These are phyloP conservation scores for Phocides pigmalion DNA, from an alignment of 1,140 invertebrate species.

Conservation along the genomic window DNA sequence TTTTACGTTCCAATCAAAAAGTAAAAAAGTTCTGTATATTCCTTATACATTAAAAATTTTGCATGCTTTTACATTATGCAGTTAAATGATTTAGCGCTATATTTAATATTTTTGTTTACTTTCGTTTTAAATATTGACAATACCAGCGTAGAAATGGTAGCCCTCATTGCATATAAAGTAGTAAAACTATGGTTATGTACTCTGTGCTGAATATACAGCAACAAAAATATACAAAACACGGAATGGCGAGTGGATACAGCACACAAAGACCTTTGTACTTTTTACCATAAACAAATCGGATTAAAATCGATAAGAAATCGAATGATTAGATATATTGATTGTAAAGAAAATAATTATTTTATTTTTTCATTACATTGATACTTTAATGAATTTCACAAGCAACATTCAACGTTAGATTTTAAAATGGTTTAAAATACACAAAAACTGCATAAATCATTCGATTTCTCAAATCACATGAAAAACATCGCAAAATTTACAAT, in stretches of 20 bases:
- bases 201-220: constrained; percentile 44
- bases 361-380: too few species aligned
- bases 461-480: constrained; percentile 8
- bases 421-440: neutral
- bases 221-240: constrained; percentile 58
- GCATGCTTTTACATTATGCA: too few species aligned
- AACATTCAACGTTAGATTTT: too few species aligned
- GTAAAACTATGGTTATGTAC: constrained; percentile 40
- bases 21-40: too few species aligned
- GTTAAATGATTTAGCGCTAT: too few species aligned
- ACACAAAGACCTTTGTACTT: constrained; percentile 30
- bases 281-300: constrained; percentile 2
- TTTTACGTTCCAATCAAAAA: too few species aligned
- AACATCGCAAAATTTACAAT: constrained; percentile 28
- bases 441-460: constrained; percentile 3
- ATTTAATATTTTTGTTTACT: too few species aligned
- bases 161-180: constrained; percentile 61
- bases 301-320: constrained; percentile 1
- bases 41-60: too few species aligned
- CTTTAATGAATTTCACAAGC: too few species aligned
- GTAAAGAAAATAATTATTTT: too few species aligned
- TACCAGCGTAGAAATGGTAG: constrained; percentile 8
- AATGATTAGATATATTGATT: neutral
- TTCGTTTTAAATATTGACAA: neutral
- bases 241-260: constrained; percentile 47